phyloP scores from a whole-genome alignment of 2,113 vertebrate genomes.

The Crotophaga sulcirostris region DNA sequence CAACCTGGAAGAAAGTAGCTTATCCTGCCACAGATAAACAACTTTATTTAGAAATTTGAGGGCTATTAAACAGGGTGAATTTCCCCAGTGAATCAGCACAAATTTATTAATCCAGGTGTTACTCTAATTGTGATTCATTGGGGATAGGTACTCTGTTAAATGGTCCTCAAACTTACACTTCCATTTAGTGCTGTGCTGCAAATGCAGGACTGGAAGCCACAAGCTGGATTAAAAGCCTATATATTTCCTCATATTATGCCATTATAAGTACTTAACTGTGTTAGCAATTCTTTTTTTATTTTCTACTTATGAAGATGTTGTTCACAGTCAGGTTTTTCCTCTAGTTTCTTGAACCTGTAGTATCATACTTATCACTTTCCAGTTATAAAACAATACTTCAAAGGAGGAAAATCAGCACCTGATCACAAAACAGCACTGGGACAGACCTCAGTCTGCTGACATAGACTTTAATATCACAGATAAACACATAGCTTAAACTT shows the following conservation, averaged over 20 bases:
- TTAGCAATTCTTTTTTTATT: background rate
- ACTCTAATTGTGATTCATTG: conserved; percentile 70
- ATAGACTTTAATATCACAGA: background rate
- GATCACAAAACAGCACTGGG: background rate
- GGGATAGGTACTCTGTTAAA: conserved; percentile 55
- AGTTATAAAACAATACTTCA: background rate
- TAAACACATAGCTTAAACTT: background rate
- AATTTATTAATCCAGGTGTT: conserved; percentile 73
- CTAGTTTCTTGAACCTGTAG: background rate
- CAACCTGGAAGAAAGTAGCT: conserved; percentile 34
- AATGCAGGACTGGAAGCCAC: background rate
- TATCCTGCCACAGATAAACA: conserved; percentile 65
- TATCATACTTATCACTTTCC: background rate
- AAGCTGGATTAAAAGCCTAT: background rate
- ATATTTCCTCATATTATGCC: background rate
- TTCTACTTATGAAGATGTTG: background rate
- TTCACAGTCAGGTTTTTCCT: background rate
- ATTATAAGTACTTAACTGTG: background rate
- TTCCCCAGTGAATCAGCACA: conserved; percentile 59
- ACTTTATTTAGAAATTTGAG: conserved; percentile 67
- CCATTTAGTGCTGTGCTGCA: background rate
- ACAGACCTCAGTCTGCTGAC: background rate
- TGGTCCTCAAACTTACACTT: conserved; percentile 58
- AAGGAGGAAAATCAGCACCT: background rate
- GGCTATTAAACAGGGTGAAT: conserved; percentile 67